Percentiles rank a stretch among this genome's conserved stretches.
Conservation (phyloP, 2,888 invertebrate species). For the Ormyrus pomaceus region DNA sequence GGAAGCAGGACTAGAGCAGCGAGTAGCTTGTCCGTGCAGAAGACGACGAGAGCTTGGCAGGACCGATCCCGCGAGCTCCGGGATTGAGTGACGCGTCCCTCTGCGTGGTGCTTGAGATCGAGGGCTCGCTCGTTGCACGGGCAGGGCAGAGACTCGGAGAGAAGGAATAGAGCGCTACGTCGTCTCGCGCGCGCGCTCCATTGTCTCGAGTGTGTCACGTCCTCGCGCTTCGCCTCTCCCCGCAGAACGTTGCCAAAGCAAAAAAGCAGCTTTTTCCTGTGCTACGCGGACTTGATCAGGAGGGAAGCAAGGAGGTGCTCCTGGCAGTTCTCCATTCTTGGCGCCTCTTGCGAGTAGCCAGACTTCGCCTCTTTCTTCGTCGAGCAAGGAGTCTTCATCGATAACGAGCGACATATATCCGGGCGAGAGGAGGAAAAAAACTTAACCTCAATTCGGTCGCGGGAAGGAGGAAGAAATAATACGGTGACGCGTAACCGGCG, state of each 20-base stretch:
- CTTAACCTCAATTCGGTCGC: conserved; percentile 44
- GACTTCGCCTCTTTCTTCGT: too few species aligned
- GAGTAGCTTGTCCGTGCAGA: conserved; percentile 35
- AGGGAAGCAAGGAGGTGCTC: too few species aligned
- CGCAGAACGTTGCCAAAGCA: too few species aligned
- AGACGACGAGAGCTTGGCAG: conserved; percentile 18
- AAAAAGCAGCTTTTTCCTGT: too few species aligned
- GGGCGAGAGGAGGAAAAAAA: conserved; percentile 16
- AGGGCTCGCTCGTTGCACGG: neutral
- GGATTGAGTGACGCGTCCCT: too few species aligned
- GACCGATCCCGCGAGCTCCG: neutral
- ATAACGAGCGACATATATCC: neutral
- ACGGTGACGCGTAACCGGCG: too few species aligned
- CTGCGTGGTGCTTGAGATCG: neutral
- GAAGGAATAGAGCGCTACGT: neutral
- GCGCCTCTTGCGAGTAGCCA: too few species aligned
- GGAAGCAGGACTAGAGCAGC: conserved; percentile 11
- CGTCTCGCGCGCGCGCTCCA: neutral
- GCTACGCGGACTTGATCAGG: too few species aligned
- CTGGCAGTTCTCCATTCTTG: too few species aligned
- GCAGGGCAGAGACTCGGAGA: conserved; percentile 15
- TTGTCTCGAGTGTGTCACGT: conserved; percentile 11
- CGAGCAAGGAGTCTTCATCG: too few species aligned
- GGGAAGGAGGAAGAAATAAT: neutral
- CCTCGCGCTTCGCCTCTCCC: neutral